Evolutionary conservation across 1,140 invertebrate species (phyloP).

Genomic region (Scaptomyza graminum): DNA sequence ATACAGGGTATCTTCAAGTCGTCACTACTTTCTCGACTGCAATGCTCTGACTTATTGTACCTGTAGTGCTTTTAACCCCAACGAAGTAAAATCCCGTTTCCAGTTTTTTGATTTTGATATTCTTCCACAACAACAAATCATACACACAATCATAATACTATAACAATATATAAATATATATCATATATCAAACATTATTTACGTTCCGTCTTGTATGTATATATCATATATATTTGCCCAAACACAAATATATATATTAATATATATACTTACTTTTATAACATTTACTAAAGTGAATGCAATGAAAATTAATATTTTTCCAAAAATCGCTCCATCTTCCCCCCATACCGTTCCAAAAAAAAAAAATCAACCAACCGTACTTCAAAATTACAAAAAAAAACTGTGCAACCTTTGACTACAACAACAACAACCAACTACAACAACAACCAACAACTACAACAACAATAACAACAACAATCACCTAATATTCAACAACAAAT

Average conservation of each 20-base stretch:
- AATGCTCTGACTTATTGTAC: slow-evolving; percentile 5
- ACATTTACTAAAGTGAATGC: slow-evolving; percentile 28
- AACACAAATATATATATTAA: slow-evolving; percentile 48
- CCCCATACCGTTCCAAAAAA: slow-evolving; percentile 57
- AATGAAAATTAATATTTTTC: slow-evolving; percentile 48
- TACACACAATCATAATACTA: neutral
- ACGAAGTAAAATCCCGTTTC: neutral
- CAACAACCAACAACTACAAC: slow-evolving; percentile 24
- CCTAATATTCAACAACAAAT: slow-evolving; percentile 38
- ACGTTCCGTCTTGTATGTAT: neutral
- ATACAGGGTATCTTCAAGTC: slow-evolving; percentile 19
- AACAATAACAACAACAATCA: slow-evolving; percentile 29
- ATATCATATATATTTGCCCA: slow-evolving; percentile 11
- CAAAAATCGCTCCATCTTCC: slow-evolving; percentile 61
- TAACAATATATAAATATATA: slow-evolving; percentile 2
- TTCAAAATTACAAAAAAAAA: slow-evolving; percentile 67
- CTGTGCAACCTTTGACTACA: slow-evolving; percentile 45
- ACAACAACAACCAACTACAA: slow-evolving; percentile 32
- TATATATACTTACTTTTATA: slow-evolving; percentile 15
- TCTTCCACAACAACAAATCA: slow-evolving; percentile 9
- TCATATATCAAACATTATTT: slow-evolving; percentile 18
- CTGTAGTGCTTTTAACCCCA: slow-evolving; percentile 14
- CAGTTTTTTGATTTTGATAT: slow-evolving; percentile 13
- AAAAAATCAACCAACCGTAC: slow-evolving; percentile 39
- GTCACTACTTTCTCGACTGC: slow-evolving; percentile 3